Conservation (phyloP, 1,140 invertebrate genomes). For the Drosophila trapezifrons region DNA sequence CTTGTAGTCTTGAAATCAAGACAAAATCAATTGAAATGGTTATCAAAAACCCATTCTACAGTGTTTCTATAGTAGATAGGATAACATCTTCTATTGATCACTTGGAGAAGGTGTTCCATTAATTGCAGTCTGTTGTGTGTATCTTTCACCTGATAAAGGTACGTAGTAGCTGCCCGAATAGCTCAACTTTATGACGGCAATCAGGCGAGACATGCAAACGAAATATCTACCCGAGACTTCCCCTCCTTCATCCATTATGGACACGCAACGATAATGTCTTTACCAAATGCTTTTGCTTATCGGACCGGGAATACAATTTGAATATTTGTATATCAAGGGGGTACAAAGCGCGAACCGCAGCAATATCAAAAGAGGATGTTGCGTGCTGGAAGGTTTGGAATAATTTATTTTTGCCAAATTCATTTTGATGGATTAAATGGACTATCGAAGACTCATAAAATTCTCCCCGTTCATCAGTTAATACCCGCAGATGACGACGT, state of each 20-base stretch:
- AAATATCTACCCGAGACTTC: conserved; percentile 22
- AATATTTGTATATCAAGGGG: conserved; percentile 17
- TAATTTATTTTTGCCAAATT: conserved; percentile 15
- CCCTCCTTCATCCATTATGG: conserved; percentile 17
- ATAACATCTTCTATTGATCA: conserved; percentile 18
- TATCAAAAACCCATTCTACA: neutral
- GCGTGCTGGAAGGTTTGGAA: conserved; percentile 19
- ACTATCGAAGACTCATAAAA: conserved; percentile 1
- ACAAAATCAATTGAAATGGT: neutral
- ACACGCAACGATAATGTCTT: conserved; percentile 62
- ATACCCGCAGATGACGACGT: conserved; percentile 4
- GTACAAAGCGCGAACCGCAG: neutral
- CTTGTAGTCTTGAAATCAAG: too few species aligned
- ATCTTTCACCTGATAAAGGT: conserved; percentile 27
- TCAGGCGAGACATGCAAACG: conserved; percentile 60
- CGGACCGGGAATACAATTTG: conserved; percentile 31
- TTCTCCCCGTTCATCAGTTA: neutral
- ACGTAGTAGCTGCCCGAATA: conserved; percentile 1
- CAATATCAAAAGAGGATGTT: conserved; percentile 30
- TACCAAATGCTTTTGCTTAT: conserved; percentile 50
- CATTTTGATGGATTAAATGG: conserved; percentile 22
- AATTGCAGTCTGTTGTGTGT: conserved; percentile 25
- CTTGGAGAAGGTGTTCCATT: conserved; percentile 6
- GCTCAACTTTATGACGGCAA: conserved; percentile 43
- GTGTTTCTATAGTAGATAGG: neutral